Base-by-base conservation (phyloP, 1,140 invertebrate genomes). In the Oryctes rhinoceros region DNA sequence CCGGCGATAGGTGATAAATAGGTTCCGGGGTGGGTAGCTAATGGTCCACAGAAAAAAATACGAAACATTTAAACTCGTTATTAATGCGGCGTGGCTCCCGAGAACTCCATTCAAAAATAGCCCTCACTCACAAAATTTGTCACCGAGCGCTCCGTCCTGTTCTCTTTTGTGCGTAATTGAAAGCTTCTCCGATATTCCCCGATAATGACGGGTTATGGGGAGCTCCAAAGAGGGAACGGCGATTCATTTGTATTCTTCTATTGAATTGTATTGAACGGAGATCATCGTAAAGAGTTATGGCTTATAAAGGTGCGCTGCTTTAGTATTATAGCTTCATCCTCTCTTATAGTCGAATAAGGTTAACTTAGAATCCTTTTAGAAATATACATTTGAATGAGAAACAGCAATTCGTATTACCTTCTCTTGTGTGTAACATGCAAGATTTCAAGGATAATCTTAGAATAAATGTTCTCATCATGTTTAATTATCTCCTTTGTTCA, bases 1-100 rank as follows among this genome's bases (percentile, higher is more conserved):
- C 20, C n/a, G 35, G 65, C 65, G 65, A 71, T 71, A 71, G 65
- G 65, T 71, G 65, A 71, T 71, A 71, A 71, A 71, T 71, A 71
- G 65, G 65, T 71, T 71, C 20, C 65, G 65, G 65, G 65, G 65
- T 71, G 3, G 35, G 65, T 37, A 71, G 65, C 24, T 71, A 71
- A 71, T 71, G 65, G 65, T 37, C 65, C 65, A 59, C 65, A 71
- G 24, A 71, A 71, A 71, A 71, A 37, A 71, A 71, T 4, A 37
- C 62, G 18, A 35, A 67, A 67, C 13, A 30, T 71, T 71, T 71
- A 71, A 71, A 71, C 65, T 71, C 24, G 65, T 71, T 71, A 71
- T 71, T 71, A 71, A 71, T 37, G 65, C 65, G 9, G 11, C 53
- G 53, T 24, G 20, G 35, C 20, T 71, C 30, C 15, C 65, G 20